phyloP scores from a whole-genome alignment of 2,888 invertebrate genomes.

The Erebia ligea region DNA sequence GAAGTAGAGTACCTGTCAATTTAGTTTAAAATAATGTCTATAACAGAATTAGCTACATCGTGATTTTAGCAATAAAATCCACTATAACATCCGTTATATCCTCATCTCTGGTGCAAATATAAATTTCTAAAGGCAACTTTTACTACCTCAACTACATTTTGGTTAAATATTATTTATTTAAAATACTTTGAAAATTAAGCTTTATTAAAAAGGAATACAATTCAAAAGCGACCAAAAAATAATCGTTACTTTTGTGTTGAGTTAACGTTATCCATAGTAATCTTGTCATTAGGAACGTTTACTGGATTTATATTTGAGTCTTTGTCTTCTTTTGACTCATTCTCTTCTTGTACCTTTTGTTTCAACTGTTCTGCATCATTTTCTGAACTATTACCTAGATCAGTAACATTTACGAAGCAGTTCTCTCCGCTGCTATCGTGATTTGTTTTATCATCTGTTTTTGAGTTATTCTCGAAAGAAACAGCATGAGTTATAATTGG shows the following conservation, averaged over 20 bases:
- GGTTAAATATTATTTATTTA: not conserved
- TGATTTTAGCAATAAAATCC: not conserved
- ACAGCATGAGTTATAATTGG: conserved; percentile 18
- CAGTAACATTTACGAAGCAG: conserved; percentile 52
- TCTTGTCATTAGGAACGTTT: conserved; percentile 30
- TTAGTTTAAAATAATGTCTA: too few species aligned
- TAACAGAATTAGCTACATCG: not conserved
- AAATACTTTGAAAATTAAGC: not conserved
- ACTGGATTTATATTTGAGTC: conserved; percentile 21
- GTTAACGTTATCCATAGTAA: conserved; percentile 3
- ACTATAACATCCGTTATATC: not conserved
- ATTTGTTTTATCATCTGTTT: conserved; percentile 35
- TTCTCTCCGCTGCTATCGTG: conserved; percentile 44
- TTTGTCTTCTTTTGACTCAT: conserved; percentile 10
- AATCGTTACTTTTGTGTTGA: not conserved
- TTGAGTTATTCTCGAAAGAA: conserved; percentile 22
- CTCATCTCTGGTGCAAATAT: conserved; percentile 1
- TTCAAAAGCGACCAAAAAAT: not conserved
- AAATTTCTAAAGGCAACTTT: not conserved
- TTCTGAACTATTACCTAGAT: conserved; percentile 40
- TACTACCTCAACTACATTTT: not conserved
- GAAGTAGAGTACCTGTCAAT: too few species aligned
- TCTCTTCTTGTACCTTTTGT: conserved; percentile 36
- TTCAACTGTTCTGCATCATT: conserved; percentile 37
- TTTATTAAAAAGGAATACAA: not conserved